Evolutionary conservation across 2,888 invertebrate genomes (phyloP).

Genomic region (Callinectes sapidus): DNA sequence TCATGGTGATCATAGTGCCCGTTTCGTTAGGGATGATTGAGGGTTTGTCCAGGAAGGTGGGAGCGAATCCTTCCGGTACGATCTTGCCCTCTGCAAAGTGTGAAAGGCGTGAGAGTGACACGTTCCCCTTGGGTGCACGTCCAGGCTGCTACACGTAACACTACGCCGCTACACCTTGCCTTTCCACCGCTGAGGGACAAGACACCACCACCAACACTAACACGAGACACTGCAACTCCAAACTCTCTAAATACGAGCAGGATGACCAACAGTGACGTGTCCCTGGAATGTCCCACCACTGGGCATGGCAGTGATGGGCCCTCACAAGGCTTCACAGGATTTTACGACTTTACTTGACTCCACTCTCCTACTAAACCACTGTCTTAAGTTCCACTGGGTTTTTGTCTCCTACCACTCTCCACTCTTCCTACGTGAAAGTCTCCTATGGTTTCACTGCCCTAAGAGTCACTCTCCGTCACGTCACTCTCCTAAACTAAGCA

Average conservation of each 20-base stretch:
- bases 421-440: background rate
- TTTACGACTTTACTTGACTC: background rate
- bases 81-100: constrained; percentile 69
- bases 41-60: constrained; percentile 98
- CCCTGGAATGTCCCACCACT: background rate
- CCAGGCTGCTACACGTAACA: background rate
- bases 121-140: background rate
- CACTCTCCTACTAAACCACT: background rate
- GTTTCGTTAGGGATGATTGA: constrained; percentile 98
- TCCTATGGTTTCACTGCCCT: background rate
- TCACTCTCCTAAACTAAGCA: background rate
- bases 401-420: background rate
- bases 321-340: background rate
- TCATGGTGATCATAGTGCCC: constrained; percentile 97
- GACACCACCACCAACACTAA: background rate
- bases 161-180: constrained; percentile 1
- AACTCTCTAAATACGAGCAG: background rate
- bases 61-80: constrained; percentile 90
- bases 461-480: background rate
- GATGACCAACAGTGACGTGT: background rate
- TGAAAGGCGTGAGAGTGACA: constrained; percentile 36
- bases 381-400: background rate
- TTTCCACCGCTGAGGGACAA: background rate
- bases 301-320: background rate
- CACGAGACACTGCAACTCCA: background rate